Base-by-base conservation (phyloP, 23 tunicate genomes). In the Trididemnum miniatum region DNA sequence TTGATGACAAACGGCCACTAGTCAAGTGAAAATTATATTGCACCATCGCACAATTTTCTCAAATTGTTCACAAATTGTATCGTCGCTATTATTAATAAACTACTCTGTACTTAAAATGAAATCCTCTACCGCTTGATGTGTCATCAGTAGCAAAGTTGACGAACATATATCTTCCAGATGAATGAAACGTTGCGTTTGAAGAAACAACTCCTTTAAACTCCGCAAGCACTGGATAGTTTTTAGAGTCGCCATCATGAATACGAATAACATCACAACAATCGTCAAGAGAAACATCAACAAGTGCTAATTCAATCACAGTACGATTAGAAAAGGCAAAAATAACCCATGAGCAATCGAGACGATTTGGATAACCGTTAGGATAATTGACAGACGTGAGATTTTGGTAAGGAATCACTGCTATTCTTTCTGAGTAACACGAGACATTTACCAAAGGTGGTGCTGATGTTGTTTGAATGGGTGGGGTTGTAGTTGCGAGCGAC, bases 231-330 rank as follows among this genome's bases (percentile, higher is more conserved):
- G 27, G 29, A 62, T 15, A 62, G 30, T n/a, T 22, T 9, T 4
- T 4, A 9, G 69, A 62, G 22, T 62, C 28, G 26, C 69, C 69
- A 25, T 62, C 69, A 25, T 9, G 22, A 22, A 62, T 22, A 62
- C 30, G 30, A 62, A 62, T 5, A n/a, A 4, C 20, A 62, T 62
- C 69, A 62, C 69, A 62, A 62, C 69, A 62, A 5, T n/a, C 28
- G 27, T 62, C 69, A n/a, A 62, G 30, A n/a, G 27, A n/a, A n/a
- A 62, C 30, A 62, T 62, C 69, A 26, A 62, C 69, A 62, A 62
- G 23, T 4, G 69, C 4, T n/a, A 62, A 25, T 62, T 62, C 29
- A 62, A 62, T 22, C 5, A 15, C 26, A 4, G 27, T 4, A 22
- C 30, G 5, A 26, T 62, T 22, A 25, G 15, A 62, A 62, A 4